phyloP scores from a whole-genome alignment of 2,888 invertebrate species.

The Rotaria sp. region DNA sequence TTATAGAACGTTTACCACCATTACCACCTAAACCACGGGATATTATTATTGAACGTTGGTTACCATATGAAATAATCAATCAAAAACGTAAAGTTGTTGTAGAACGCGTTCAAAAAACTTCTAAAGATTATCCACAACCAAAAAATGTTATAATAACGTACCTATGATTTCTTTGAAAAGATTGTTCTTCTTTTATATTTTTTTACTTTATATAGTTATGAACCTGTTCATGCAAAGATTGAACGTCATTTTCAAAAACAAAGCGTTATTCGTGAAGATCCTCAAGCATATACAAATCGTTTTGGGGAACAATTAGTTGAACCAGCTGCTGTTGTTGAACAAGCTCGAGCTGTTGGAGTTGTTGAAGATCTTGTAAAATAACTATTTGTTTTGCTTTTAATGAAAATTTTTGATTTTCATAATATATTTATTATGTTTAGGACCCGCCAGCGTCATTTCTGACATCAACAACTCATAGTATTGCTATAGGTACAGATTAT shows the following conservation, averaged over 20 bases:
- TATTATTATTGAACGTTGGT: slow-evolving; percentile 31
- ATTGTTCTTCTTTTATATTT: not conserved
- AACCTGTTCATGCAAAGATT: slow-evolving; percentile 22
- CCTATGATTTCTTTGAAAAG: not conserved
- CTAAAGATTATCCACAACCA: not conserved
- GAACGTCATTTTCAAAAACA: slow-evolving; percentile 16
- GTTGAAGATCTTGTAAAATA: slow-evolving; percentile 18
- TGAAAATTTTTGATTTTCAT: not conserved
- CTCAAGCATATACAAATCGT: not conserved
- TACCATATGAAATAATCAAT: slow-evolving; percentile 29
- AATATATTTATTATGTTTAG: not conserved
- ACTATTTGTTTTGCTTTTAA: not conserved
- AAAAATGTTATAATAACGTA: slow-evolving; percentile 16
- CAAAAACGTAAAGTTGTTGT: slow-evolving; percentile 23
- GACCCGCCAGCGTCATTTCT: not conserved
- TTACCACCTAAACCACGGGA: slow-evolving; percentile 29
- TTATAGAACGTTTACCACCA: slow-evolving; percentile 26
- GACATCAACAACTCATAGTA: not conserved
- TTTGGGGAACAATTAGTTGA: not conserved
- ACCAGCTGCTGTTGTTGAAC: not conserved
- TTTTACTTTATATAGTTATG: not conserved
- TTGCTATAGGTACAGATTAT: not conserved
- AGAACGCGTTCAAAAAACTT: not conserved
- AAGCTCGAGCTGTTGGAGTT: not conserved
- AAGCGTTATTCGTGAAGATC: slow-evolving; percentile 8